Conservation (phyloP, 2,113 vertebrate genomes). For the Melanerpes aurifrons region DNA sequence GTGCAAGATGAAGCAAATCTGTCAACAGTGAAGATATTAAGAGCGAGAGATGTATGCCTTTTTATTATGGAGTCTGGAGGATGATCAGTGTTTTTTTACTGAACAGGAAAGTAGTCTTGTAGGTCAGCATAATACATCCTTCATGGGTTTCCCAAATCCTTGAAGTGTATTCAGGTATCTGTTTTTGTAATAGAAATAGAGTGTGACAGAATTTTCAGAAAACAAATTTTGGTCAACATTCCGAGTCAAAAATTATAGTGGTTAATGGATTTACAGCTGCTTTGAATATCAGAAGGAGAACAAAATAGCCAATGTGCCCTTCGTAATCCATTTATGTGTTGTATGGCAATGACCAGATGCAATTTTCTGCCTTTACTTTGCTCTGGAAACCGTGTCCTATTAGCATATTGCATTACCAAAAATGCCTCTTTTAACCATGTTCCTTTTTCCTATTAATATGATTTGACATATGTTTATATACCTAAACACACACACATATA, state of each 20-base stretch:
- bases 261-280: not conserved
- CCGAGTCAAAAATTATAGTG: not conserved
- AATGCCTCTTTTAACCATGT: not conserved
- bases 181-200: not conserved
- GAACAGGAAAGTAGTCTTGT: not conserved
- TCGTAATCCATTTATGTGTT: not conserved
- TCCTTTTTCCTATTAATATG: not conserved
- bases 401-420: not conserved
- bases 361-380: not conserved
- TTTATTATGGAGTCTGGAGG: not conserved
- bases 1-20: slow-evolving; percentile 26
- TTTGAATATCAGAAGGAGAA: not conserved
- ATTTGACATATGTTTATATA: not conserved
- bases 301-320: not conserved
- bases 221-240: not conserved
- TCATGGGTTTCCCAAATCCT: not conserved
- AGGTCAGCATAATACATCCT: not conserved
- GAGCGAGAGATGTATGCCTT: not conserved
- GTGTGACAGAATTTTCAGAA: not conserved
- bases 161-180: not conserved
- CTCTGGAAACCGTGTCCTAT: not conserved
- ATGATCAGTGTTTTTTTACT: slow-evolving; percentile 5
- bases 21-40: not conserved
- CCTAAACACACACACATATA: not conserved
- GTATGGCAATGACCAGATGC: not conserved